Percentiles rank a stretch among this genome's conserved stretches.
phyloP scores from a whole-genome alignment of 2,888 invertebrate species.

The Petrophora chlorosata region DNA sequence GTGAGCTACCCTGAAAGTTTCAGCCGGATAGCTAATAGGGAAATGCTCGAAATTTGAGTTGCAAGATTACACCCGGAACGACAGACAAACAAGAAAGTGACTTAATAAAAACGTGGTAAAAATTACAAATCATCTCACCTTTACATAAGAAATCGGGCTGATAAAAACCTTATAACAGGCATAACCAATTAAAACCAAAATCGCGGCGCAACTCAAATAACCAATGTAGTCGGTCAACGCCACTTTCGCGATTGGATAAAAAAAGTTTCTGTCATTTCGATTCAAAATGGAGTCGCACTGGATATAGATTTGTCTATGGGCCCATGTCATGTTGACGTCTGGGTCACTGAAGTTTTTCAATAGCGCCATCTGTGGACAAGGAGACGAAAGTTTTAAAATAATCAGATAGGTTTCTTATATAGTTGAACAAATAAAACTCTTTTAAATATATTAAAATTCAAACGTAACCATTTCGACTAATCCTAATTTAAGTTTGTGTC shows the following conservation, averaged over 20 bases:
- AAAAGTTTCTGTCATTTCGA: slow-evolving; percentile 30
- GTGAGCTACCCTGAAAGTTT: too few species aligned
- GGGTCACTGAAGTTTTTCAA: not conserved
- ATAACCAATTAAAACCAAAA: slow-evolving; percentile 44
- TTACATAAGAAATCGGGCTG: slow-evolving; percentile 56
- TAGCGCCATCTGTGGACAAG: slow-evolving; percentile 17
- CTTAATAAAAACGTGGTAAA: not conserved
- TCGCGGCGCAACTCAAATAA: slow-evolving; percentile 43
- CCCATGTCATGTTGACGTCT: not conserved
- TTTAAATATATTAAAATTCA: not conserved
- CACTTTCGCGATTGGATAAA: slow-evolving; percentile 14
- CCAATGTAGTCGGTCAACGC: slow-evolving; percentile 24
- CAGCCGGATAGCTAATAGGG: too few species aligned
- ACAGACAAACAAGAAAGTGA: not conserved
- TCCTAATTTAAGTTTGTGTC: too few species aligned
- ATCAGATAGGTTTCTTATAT: too few species aligned
- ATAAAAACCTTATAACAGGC: slow-evolving; percentile 56
- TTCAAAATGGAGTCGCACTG: slow-evolving; percentile 24
- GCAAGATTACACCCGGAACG: too few species aligned
- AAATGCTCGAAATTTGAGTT: too few species aligned
- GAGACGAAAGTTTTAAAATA: not conserved
- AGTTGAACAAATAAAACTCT: too few species aligned
- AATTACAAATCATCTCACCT: slow-evolving; percentile 48
- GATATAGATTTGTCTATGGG: not conserved
- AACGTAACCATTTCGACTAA: too few species aligned